Base-by-base conservation (phyloP, 1,140 invertebrate genomes). In the Trigoniulus corallinus region DNA sequence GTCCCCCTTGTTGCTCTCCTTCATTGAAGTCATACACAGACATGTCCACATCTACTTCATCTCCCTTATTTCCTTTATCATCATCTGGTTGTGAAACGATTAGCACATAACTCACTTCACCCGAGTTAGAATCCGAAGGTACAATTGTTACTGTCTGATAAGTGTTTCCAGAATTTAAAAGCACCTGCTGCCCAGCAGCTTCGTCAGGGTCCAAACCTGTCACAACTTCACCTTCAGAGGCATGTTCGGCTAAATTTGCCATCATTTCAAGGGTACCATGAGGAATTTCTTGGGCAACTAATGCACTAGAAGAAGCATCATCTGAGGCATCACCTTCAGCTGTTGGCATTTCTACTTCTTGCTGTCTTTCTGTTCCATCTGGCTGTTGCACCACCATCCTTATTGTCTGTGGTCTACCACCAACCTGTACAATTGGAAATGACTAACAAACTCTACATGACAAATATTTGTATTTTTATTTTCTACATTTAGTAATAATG, bases 71-170 rank as follows among this genome's bases (percentile, higher is more conserved):
- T 2, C 71, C 67, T 20, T 74, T 73, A 18, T 62, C 62, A 12
- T 64, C 64, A 48, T 67, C 66, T 3, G 74, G 73, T 62, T 83
- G 80, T 53, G 88, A 82, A 2, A 93, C 84, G 54, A 91, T 88
- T 13, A 93, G 68, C 0, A 93, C 84, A 64, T 91, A 92, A 65
- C 83, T 89, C 1, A 91, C 76, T 71, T 89, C 77, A 2, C 83
- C 84, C 47, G 78, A 74, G 59, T 79, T 78, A 1, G 74, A 76
- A 51, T 88, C 82, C 0, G 84, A 82, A 1, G 86, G 86, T 18
- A 91, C 79, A 54, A 92, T 78, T 0, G 85, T 87, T 0, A 92
- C 82, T 1, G 85, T 84, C 65, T 88, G 84, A 67, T 81, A 88
- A 2, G 54, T 52, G 52, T 59, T 61, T 24, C 55, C 62, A 39